These are phyloP conservation scores for Taxidea taxus DNA, from an alignment of 2,113 vertebrate genomes.

Conservation along the genomic window DNA sequence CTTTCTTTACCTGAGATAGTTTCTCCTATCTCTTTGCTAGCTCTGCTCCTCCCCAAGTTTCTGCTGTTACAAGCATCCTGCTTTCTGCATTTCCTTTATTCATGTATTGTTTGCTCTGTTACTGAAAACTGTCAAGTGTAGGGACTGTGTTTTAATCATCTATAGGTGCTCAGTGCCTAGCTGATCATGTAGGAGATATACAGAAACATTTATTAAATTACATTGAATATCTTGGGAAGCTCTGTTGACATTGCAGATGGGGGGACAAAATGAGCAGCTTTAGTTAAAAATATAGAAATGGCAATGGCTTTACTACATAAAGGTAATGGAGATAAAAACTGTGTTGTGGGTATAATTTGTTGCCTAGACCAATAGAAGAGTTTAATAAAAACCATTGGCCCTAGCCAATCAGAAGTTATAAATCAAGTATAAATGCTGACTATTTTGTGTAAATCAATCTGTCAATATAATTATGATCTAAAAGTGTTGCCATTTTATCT, in stretches of 20 bases:
- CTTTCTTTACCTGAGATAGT: not conserved
- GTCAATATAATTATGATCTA: not conserved
- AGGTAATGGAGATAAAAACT: not conserved
- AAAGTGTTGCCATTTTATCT: not conserved
- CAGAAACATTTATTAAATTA: not conserved
- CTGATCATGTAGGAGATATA: not conserved
- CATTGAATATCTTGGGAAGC: not conserved
- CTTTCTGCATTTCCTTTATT: not conserved
- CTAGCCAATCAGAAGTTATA: not conserved
- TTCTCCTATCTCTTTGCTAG: too few relatives aligned
- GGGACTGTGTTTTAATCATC: too few relatives aligned
- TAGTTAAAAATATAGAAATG: not conserved
- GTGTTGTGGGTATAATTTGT: not conserved
- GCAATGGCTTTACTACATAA: not conserved
- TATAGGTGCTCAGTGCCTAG: not conserved
- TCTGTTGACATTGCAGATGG: not conserved
- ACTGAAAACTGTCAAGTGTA: not conserved
- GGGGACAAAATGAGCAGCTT: not conserved
- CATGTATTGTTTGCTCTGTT: not conserved
- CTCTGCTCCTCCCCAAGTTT: not conserved
- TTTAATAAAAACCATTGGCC: not conserved
- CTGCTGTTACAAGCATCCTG: not conserved
- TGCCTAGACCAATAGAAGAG: not conserved
- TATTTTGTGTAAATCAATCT: not conserved
- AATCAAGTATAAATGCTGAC: not conserved